Conservation (phyloP, 2,113 vertebrate species). For the Struthidea cinerea region DNA sequence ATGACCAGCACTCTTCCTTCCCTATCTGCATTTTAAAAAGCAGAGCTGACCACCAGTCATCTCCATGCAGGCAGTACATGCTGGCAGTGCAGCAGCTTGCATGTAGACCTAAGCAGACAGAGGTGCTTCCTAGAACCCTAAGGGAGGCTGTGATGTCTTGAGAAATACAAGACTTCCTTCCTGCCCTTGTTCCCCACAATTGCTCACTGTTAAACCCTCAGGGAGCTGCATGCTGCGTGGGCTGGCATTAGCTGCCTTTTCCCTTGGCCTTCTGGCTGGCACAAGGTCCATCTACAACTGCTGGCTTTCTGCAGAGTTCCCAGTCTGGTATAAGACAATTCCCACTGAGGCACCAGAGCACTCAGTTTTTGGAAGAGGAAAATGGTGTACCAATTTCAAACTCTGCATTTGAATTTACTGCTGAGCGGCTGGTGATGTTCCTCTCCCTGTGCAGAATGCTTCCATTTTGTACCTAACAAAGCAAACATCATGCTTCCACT, state of each 20-base stretch:
- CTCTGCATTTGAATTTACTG: background rate
- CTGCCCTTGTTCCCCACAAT: rapidly evolving
- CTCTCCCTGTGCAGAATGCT: background rate
- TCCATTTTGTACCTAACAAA: background rate
- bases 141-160: background rate
- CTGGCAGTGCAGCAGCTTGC: background rate
- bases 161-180: background rate
- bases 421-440: background rate
- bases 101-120: background rate
- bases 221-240: background rate
- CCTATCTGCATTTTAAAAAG: background rate
- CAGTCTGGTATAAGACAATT: background rate
- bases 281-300: background rate
- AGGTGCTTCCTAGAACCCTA: background rate
- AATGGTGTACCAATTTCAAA: background rate
- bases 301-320: background rate
- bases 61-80: background rate
- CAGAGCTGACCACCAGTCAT: background rate
- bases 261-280: background rate
- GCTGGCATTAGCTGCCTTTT: background rate
- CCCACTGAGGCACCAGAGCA: background rate
- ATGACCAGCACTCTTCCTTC: background rate
- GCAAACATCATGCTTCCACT: background rate
- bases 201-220: background rate
- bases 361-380: background rate